These are phyloP conservation scores for Cranoglanis bouderius DNA, from an alignment of 2,113 vertebrate genomes.

Conservation along the genomic window DNA sequence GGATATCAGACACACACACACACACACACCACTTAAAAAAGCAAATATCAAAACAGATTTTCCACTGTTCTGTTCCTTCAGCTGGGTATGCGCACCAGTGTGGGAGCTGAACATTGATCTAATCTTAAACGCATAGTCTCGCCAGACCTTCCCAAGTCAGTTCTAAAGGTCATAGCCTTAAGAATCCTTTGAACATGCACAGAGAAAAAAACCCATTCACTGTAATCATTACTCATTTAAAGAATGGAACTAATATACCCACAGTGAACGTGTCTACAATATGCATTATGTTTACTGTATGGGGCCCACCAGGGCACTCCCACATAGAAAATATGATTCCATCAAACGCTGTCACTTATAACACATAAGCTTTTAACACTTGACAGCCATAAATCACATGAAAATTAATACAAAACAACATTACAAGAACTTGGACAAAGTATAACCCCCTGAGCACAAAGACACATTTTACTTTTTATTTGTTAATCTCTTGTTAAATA, in stretches of 20 bases:
- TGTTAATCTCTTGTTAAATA: neutral
- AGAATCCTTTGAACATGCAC: conserved; percentile 25
- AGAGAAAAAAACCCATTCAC: conserved; percentile 33
- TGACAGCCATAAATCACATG: neutral
- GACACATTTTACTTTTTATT: conserved; percentile 7
- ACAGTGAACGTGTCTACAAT: conserved; percentile 20
- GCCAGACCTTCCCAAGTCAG: conserved; percentile 13
- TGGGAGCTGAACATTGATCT: conserved; percentile 39
- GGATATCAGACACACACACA: neutral
- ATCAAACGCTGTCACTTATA: neutral
- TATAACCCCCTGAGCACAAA: neutral
- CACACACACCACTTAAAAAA: neutral
- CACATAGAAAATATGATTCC: conserved; percentile 9
- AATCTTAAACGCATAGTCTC: conserved; percentile 12
- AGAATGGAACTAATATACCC: conserved; percentile 38
- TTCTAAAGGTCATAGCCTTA: conserved; percentile 47
- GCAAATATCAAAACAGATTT: conserved; percentile 20
- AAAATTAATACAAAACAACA: neutral
- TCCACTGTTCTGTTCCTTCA: conserved; percentile 3
- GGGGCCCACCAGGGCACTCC: neutral
- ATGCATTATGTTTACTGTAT: conserved; percentile 1
- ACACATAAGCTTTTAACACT: neutral
- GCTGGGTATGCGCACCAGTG: conserved; percentile 13
- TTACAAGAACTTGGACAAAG: neutral
- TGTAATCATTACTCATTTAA: conserved; percentile 48